phyloP scores from a whole-genome alignment of 2,797 vertebrate genomes.

The Anableps anableps region DNA sequence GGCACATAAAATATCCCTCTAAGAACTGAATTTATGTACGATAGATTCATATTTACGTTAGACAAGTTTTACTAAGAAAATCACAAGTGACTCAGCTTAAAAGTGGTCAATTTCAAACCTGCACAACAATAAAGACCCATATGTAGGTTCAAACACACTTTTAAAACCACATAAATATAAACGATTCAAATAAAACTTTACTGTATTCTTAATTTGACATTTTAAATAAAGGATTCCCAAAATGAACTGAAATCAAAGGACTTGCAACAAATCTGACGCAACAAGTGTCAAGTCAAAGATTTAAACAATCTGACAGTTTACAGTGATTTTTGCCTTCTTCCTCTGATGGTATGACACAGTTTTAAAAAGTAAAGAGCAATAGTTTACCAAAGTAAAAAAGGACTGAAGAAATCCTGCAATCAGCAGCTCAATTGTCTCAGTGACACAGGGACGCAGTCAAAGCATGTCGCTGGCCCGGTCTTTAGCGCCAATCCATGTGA shows the following conservation, averaged over 20 bases:
- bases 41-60: too few species aligned
- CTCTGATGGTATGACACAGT: neutral
- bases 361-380: slow-evolving; percentile 8
- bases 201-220: neutral
- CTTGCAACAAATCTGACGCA: too few species aligned
- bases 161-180: too few species aligned
- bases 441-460: slow-evolving; percentile 30
- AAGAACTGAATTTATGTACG: too few species aligned
- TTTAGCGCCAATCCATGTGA: slow-evolving; percentile 45
- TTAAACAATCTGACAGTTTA: neutral
- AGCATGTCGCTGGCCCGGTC: slow-evolving; percentile 57
- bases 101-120: too few species aligned
- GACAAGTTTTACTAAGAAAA: too few species aligned
- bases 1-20: too few species aligned
- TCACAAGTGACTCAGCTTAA: too few species aligned
- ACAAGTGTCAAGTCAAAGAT: neutral
- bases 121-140: too few species aligned
- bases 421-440: slow-evolving; percentile 33
- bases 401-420: slow-evolving; percentile 31
- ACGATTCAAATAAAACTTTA: neutral
- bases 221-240: neutral
- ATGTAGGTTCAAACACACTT: too few species aligned
- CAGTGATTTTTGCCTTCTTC: neutral
- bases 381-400: neutral
- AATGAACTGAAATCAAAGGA: neutral